Conservation (phyloP, 2,113 vertebrate species). For the Turdus rufiventris region DNA sequence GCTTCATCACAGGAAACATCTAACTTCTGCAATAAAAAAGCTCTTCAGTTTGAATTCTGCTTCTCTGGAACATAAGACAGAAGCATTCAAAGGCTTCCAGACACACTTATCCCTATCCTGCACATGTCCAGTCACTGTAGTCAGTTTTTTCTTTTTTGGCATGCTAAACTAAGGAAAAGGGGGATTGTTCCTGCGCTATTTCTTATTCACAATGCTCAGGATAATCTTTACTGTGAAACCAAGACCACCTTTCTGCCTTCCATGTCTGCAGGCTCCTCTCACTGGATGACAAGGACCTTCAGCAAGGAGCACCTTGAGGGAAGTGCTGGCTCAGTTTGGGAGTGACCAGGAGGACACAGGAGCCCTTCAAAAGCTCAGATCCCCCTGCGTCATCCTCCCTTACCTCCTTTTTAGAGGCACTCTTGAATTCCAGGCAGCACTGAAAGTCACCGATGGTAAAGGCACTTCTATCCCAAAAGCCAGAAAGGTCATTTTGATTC, state of each 20-base stretch:
- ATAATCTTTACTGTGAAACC: neutral
- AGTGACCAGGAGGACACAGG: neutral
- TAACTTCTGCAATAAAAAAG: neutral
- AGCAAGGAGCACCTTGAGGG: neutral
- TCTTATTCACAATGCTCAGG: neutral
- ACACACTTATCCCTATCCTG: neutral
- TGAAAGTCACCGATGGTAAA: neutral
- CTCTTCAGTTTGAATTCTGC: neutral
- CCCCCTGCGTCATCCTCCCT: neutral
- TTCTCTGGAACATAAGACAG: neutral
- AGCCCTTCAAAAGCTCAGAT: neutral
- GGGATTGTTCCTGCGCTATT: neutral
- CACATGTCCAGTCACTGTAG: neutral
- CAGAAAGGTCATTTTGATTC: neutral
- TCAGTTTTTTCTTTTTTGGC: neutral
- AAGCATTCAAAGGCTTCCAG: neutral
- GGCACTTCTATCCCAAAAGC: neutral
- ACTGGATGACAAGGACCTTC: neutral
- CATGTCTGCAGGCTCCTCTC: neutral
- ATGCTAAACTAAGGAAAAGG: neutral
- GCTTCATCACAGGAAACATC: neutral
- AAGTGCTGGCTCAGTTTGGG: neutral
- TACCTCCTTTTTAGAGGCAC: neutral
- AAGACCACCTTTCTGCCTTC: neutral
- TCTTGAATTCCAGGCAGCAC: neutral